Percentiles rank a stretch among this genome's conserved stretches.
Evolutionary conservation across 64 coral and sea anemone genomes (phyloP).

Genomic region (Stichodactyla mertensii): DNA sequence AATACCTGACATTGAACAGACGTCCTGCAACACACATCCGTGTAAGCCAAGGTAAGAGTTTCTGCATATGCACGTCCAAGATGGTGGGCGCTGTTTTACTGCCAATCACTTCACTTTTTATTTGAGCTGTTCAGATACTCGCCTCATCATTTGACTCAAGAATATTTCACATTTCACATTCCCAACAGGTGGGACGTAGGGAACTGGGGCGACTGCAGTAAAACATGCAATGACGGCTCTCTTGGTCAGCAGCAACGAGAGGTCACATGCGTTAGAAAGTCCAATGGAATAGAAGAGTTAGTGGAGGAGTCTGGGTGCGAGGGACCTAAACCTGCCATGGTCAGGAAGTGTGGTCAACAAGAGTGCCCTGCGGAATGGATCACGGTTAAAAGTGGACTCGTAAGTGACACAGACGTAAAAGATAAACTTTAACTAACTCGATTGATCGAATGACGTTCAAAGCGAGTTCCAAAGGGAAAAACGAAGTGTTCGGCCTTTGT

Average conservation of each 20-base stretch:
- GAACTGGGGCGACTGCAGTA: constrained; percentile 38
- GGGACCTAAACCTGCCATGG: constrained; percentile 30
- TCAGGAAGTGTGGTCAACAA: constrained; percentile 16
- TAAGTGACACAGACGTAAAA: neutral
- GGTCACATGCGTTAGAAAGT: constrained; percentile 32
- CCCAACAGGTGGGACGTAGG: constrained; percentile 26
- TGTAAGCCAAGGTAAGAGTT: neutral
- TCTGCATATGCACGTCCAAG: neutral
- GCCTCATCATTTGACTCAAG: too few species aligned
- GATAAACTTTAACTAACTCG: neutral
- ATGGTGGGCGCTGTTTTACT: too few species aligned
- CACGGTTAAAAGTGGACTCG: constrained; percentile 23
- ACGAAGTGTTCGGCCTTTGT: too few species aligned
- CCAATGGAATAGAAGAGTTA: constrained; percentile 30
- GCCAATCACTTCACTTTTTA: too few species aligned
- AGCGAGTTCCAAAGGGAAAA: too few species aligned
- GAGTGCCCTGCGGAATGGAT: constrained; percentile 48
- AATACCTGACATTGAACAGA: neutral
- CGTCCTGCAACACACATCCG: neutral
- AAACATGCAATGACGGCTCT: constrained; percentile 53
- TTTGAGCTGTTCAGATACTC: too few species aligned
- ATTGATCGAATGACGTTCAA: too few species aligned
- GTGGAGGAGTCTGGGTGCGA: constrained; percentile 19
- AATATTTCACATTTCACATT: neutral
- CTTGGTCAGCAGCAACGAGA: constrained; percentile 37